These are phyloP conservation scores for Ophion ellenae DNA, from an alignment of 2,888 invertebrate genomes.

Conservation along the genomic window DNA sequence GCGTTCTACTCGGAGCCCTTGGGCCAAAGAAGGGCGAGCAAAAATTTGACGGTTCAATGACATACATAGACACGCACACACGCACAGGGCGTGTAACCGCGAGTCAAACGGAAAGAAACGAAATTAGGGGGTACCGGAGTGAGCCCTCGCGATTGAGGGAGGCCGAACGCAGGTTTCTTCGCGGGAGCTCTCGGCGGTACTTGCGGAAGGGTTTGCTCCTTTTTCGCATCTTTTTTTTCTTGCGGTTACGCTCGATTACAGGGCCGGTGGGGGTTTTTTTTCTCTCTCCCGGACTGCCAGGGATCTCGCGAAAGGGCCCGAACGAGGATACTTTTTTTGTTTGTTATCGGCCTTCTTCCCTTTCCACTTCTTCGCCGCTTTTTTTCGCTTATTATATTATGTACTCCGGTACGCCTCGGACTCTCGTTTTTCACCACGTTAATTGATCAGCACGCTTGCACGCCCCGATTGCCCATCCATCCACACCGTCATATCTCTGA, in stretches of 20 bases:
- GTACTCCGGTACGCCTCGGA: constrained; percentile 55
- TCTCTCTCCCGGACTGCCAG: constrained; percentile 38
- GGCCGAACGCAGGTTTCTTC: constrained; percentile 51
- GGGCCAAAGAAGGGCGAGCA: neutral
- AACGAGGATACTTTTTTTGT: constrained; percentile 47
- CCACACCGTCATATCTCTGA: constrained; percentile 23
- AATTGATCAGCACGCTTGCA: constrained; percentile 64
- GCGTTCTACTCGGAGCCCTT: constrained; percentile 1
- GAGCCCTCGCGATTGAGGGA: constrained; percentile 33
- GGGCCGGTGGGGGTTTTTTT: constrained; percentile 55
- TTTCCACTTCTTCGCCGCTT: constrained; percentile 14
- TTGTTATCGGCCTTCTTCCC: constrained; percentile 11
- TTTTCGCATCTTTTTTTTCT: constrained; percentile 43
- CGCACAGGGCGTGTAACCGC: constrained; percentile 39
- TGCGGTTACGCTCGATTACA: constrained; percentile 65
- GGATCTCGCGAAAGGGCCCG: constrained; percentile 47
- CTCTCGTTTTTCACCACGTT: constrained; percentile 60
- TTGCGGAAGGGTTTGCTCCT: constrained; percentile 35
- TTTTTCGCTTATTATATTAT: constrained; percentile 61
- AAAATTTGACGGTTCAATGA: constrained; percentile 59
- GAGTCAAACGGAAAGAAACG: constrained; percentile 48
- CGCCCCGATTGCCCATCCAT: constrained; percentile 55
- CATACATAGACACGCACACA: neutral
- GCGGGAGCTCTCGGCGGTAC: constrained; percentile 55
- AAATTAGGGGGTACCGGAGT: constrained; percentile 50